phyloP scores from a whole-genome alignment of 2,113 vertebrate species.

The Cyphomyrus discorhynchus region DNA sequence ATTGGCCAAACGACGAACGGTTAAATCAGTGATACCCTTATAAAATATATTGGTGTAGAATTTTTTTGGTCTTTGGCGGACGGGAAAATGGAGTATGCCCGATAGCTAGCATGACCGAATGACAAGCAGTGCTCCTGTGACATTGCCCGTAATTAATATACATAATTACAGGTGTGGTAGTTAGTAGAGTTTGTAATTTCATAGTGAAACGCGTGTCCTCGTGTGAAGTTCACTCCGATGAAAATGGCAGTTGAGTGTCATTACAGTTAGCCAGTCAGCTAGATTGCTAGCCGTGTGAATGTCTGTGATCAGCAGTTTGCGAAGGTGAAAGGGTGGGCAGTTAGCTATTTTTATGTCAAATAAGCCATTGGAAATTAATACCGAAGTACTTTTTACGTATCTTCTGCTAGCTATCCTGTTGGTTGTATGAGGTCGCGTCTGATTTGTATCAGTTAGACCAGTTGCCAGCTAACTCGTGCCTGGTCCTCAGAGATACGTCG shows the following conservation, averaged over 20 bases:
- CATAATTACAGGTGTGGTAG: neutral
- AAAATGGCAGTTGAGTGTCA: neutral
- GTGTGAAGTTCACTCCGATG: neutral
- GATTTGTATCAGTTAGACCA: neutral
- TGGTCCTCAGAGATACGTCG: neutral
- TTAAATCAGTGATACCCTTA: neutral
- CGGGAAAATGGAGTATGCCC: slow-evolving; percentile 11
- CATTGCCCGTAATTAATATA: neutral
- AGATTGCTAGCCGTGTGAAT: neutral
- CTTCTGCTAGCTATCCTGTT: neutral
- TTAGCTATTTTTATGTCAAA: neutral
- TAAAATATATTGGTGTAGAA: neutral
- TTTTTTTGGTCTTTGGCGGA: neutral
- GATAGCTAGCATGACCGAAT: slow-evolving; percentile 4
- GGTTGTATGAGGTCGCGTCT: neutral
- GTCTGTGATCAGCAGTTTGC: neutral
- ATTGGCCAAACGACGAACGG: neutral
- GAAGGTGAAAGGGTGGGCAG: neutral
- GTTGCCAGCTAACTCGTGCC: neutral
- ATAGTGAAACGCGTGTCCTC: neutral
- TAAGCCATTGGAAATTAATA: neutral
- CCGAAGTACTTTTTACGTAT: neutral
- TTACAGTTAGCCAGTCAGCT: neutral
- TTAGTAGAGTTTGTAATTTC: neutral
- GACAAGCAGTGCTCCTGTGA: neutral